Conservation (phyloP, 2,797 vertebrate genomes). For the Syndactyla subalaris region DNA sequence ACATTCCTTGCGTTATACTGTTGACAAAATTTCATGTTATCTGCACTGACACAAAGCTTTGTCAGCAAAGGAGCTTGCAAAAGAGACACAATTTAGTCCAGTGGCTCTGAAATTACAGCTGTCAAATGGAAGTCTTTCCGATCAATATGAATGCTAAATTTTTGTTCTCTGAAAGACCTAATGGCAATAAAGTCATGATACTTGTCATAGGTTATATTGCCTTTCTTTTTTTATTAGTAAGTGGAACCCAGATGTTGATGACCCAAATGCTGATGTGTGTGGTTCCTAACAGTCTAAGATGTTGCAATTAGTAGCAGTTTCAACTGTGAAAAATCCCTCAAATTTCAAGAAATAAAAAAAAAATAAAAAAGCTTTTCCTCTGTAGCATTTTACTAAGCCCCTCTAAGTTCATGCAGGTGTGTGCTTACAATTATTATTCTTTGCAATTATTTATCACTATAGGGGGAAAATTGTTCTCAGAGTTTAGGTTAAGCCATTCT, state of each 20-base stretch:
- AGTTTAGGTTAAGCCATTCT: background rate
- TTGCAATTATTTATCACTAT: background rate
- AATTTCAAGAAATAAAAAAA: background rate
- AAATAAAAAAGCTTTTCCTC: background rate
- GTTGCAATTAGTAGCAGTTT: background rate
- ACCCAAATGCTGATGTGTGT: background rate
- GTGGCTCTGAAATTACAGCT: background rate
- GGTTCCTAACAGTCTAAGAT: background rate
- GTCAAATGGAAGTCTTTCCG: background rate
- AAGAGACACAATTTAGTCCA: background rate
- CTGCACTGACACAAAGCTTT: background rate
- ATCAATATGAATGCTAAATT: background rate
- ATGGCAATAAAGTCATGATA: background rate
- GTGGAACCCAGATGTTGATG: background rate
- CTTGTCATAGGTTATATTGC: background rate
- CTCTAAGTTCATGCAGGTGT: background rate
- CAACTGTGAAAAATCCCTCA: background rate
- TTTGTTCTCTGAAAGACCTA: background rate
- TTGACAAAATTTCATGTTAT: background rate
- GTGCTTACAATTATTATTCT: background rate
- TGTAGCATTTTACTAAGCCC: background rate
- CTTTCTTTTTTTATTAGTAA: background rate
- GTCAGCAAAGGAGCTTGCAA: background rate
- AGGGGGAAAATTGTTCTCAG: background rate
- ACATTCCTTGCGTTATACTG: background rate